These are phyloP conservation scores for Atta texana DNA, from an alignment of 1,140 invertebrate species.

Conservation along the genomic window DNA sequence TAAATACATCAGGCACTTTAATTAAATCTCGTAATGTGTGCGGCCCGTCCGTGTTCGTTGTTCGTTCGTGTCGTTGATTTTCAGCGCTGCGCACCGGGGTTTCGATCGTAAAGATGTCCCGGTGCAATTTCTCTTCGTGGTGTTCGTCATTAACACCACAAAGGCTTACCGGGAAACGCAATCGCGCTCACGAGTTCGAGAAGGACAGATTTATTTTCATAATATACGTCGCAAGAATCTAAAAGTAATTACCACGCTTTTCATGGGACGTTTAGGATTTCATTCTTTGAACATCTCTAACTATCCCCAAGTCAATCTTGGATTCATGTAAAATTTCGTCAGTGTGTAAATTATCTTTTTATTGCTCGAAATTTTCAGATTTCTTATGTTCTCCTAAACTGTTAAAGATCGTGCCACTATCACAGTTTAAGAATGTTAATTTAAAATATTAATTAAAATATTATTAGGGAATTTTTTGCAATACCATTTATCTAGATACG, in stretches of 20 bases:
- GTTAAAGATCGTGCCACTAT: background rate
- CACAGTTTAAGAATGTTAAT: background rate
- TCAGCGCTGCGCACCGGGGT: background rate
- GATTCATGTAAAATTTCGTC: background rate
- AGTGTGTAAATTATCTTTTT: background rate
- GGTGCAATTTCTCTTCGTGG: constrained; percentile 48
- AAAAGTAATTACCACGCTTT: constrained; percentile 30
- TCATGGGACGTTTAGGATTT: constrained; percentile 36
- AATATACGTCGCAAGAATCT: constrained; percentile 44
- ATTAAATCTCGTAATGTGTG: constrained; percentile 52
- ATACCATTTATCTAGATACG: too few species aligned
- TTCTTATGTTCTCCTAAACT: background rate
- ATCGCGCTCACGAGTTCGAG: constrained; percentile 11
- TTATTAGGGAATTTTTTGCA: too few species aligned
- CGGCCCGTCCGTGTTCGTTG: background rate
- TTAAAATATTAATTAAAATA: background rate
- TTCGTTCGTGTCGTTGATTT: constrained; percentile 23
- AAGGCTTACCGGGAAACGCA: constrained; percentile 26
- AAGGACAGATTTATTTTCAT: constrained; percentile 49
- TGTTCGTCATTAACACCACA: constrained; percentile 55
- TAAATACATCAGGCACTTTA: constrained; percentile 49
- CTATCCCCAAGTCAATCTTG: background rate
- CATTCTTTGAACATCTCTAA: background rate
- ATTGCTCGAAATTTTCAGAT: background rate
- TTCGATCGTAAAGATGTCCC: constrained; percentile 52